A percentile compares a stretch with the other conserved stretches of the same genome.
These are phyloP conservation scores for Anomalospiza imberbis DNA, from an alignment of 2,797 vertebrate genomes.

Conservation along the genomic window DNA sequence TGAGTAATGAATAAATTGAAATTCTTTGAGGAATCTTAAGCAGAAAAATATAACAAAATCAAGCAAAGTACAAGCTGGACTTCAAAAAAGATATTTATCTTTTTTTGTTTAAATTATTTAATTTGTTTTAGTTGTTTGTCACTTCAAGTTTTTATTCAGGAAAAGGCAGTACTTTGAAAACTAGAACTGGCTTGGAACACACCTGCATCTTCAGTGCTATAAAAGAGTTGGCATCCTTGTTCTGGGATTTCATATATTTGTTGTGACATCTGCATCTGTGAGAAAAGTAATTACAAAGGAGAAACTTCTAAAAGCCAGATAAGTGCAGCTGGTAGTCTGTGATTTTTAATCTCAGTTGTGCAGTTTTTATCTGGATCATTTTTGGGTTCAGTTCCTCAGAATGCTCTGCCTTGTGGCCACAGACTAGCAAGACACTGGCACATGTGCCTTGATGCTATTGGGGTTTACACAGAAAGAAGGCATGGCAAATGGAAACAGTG, in stretches of 20 bases:
- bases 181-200: neutral
- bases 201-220: neutral
- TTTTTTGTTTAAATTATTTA: neutral
- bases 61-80: neutral
- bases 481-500: neutral
- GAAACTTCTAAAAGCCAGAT: neutral
- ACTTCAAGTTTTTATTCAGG: neutral
- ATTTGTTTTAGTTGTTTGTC: neutral
- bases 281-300: neutral
- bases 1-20: neutral
- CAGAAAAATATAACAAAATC: neutral
- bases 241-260: neutral
- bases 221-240: neutral
- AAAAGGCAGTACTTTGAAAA: neutral
- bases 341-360: neutral
- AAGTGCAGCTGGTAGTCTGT: neutral
- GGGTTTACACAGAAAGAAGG: neutral
- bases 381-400: neutral
- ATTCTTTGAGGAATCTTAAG: neutral
- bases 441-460: rapidly evolving
- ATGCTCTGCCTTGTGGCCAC: neutral
- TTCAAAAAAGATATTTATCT: neutral
- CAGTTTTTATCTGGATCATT: neutral
- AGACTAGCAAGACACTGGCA: neutral
- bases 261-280: neutral